Evolutionary conservation across 2,797 vertebrate species (phyloP).

Genomic region (Sebastes taczanowskii): DNA sequence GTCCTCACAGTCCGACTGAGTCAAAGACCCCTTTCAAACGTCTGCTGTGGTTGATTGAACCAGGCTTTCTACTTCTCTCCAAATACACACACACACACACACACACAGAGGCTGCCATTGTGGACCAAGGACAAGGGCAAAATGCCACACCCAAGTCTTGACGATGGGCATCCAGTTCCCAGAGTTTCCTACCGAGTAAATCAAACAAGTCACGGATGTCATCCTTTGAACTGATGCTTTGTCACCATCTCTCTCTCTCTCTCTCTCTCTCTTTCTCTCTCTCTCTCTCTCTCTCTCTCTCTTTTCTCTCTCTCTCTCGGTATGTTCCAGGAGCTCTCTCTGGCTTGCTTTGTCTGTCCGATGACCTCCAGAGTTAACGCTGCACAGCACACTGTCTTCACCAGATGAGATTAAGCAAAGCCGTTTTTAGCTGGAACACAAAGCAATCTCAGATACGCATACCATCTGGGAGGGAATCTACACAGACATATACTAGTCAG

Average conservation of each 20-base stretch:
- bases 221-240: conserved; percentile 6
- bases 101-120: conserved; percentile 57
- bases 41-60: conserved; percentile 44
- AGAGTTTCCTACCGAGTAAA: conserved; percentile 35
- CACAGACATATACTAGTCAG: conserved; percentile 18
- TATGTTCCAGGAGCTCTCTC: not conserved
- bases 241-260: not conserved
- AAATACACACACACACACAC: conserved; percentile 13
- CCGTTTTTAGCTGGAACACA: conserved; percentile 53
- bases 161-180: conserved; percentile 17
- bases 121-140: conserved; percentile 45
- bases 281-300: not conserved
- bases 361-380: conserved; percentile 33
- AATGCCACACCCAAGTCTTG: conserved; percentile 38
- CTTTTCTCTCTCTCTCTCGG: not conserved
- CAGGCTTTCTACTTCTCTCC: conserved; percentile 29
- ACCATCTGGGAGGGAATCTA: conserved; percentile 21
- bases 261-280: too few relatives aligned
- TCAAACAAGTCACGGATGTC: conserved; percentile 23
- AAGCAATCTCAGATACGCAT: conserved; percentile 30
- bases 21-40: conserved; percentile 69
- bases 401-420: conserved; percentile 47
- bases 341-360: not conserved
- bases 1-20: conserved; percentile 31
- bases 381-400: conserved; percentile 6